Percentiles rank a stretch among this genome's conserved stretches.
These are phyloP conservation scores for Bufotes viridis DNA, from an alignment of 2,797 vertebrate genomes.

Conservation along the genomic window DNA sequence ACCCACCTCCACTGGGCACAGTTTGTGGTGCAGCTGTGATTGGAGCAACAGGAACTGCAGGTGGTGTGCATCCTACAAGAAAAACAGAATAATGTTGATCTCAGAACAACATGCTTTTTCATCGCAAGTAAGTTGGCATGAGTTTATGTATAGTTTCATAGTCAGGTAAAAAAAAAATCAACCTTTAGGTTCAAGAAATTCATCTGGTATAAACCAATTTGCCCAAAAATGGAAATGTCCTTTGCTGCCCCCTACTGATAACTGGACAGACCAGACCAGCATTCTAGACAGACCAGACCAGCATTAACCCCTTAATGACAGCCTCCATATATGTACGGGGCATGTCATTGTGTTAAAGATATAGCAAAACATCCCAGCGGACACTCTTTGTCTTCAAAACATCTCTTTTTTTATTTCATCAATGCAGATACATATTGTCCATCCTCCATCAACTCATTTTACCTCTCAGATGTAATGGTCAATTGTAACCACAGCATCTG, in stretches of 20 bases:
- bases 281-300: not conserved
- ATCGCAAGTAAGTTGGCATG: not conserved
- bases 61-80: constrained; percentile 60
- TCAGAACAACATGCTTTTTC: not conserved
- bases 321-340: too few relatives aligned
- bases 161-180: too few relatives aligned
- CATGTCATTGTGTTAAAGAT: too few relatives aligned
- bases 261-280: not conserved
- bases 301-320: too few relatives aligned
- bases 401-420: too few relatives aligned
- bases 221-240: not conserved
- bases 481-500: too few relatives aligned
- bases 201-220: not conserved
- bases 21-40: constrained; percentile 42
- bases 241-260: not conserved
- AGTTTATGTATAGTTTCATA: too few relatives aligned
- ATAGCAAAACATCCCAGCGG: too few relatives aligned
- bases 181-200: not conserved
- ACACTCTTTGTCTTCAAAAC: too few relatives aligned
- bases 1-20: not conserved
- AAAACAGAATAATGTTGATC: not conserved
- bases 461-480: too few relatives aligned
- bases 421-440: too few relatives aligned
- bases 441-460: too few relatives aligned
- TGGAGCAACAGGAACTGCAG: constrained; percentile 47